Evolutionary conservation across 2,113 vertebrate species (phyloP), one percentile per base, ranked within the genome.

Genomic region (Peromyscus maniculatus): DNA sequence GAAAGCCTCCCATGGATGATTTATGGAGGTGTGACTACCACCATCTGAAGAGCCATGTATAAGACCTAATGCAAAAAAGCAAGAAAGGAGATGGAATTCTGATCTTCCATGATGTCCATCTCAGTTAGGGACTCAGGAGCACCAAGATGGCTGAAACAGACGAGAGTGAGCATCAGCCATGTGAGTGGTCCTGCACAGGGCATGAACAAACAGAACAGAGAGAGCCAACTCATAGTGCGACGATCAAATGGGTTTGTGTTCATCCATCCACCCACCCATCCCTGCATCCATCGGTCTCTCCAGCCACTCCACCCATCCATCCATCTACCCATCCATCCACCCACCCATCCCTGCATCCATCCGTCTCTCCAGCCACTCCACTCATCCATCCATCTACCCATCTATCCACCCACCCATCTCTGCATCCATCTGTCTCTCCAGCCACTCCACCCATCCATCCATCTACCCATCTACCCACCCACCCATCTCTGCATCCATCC

Each of bases 31-130:
- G 15, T 59, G 31, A 89, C 69, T 46, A 39, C 52, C 43, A 71
- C 13, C 24, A 83, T 52, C 83, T 91, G 67, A 93, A 77, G 80
- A 82, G 89, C 66, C 93, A 36, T 57, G 77, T 33, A 36, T 75
- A 52, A 96, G 74, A 36, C 46, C n/a, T 55, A 77, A 10, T 3
- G 67, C 26, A 79, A 66, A 62, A 67, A 59, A 93, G 16, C 83
- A 49, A 52, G 24, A 67, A 84, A 91, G 82, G 64, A 78, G 36
- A 72, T 33, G 55, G 19, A 79, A 79, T 57, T 78, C 55, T 79
- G 21, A 88, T 69, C 55, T 95, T 64, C 33, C 49, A 75, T 16
- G 43, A 95, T 28, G 9, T 57, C 31, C 12, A 28, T n/a, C 66
- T 79, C 55, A 10, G 19, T 77, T 1, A 91, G 84, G 57, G 49